Percentiles rank a stretch among this genome's conserved stretches.
phyloP scores from a whole-genome alignment of 2,888 invertebrate species.

The Thera obeliscata region DNA sequence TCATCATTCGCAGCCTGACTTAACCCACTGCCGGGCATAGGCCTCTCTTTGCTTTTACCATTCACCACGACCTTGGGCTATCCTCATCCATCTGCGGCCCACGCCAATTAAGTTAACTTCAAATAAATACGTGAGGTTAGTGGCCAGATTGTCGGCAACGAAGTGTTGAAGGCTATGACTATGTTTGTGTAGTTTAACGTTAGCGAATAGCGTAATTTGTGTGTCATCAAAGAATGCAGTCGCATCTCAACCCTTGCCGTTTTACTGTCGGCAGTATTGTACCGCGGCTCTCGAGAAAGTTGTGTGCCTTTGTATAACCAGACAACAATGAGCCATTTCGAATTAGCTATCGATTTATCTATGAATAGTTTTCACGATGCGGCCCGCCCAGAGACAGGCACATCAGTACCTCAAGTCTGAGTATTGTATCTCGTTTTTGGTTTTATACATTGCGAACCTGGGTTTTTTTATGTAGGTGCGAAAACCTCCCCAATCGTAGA shows the following conservation, averaged over 20 bases:
- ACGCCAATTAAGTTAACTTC: too few species aligned
- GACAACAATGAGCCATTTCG: constrained; percentile 81
- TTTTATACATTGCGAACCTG: too few species aligned
- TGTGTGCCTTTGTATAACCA: constrained; percentile 75
- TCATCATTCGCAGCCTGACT: too few species aligned
- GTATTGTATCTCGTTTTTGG: too few species aligned
- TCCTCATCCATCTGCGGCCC: too few species aligned
- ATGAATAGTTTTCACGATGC: constrained; percentile 69
- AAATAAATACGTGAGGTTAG: too few species aligned
- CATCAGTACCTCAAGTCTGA: not conserved
- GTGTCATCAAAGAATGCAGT: constrained; percentile 30
- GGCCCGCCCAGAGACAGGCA: constrained; percentile 52
- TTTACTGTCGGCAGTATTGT: constrained; percentile 62
- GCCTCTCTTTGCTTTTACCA: too few species aligned
- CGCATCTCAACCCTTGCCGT: constrained; percentile 14
- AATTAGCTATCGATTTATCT: constrained; percentile 82
- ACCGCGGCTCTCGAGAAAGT: constrained; percentile 71
- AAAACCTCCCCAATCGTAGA: too few species aligned
- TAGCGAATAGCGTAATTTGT: constrained; percentile 26
- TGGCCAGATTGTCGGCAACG: too few species aligned
- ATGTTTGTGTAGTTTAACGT: not conserved
- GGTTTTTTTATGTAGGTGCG: too few species aligned
- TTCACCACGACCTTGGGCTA: too few species aligned
- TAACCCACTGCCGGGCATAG: too few species aligned
- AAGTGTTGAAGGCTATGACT: not conserved